Evolutionary conservation across 2,888 invertebrate species (phyloP), one percentile per base, ranked within the genome.

Genomic region (Brenthis ino): DNA sequence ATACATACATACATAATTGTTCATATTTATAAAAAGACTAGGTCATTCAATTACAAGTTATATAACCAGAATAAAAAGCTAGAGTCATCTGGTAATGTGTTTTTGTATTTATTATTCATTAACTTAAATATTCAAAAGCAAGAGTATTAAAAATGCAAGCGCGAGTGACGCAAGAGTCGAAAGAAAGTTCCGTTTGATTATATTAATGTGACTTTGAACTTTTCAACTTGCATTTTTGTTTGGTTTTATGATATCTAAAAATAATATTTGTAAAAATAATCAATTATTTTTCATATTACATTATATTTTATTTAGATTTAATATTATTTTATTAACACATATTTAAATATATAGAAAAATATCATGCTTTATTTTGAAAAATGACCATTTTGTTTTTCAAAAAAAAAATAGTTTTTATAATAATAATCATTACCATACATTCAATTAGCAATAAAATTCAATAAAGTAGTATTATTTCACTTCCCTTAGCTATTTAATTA

Each of bases 121-220:
- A 43, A 53, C 20, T 53, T 64, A 64, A 67, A 69, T 70, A 72
- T 70, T 70, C 70, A 64, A 58, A 72, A 58, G 64, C 66, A 58
- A 71, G 68, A 66, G 58, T 65, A 70, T 69, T 69, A 58, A 64
- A 70, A 68, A 65, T 53, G 51, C 53, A 64, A 53, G 43, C 33
- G 50, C 64, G 57, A 51, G 53, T 74, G 70, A 72, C 65, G 72
- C 58, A 72, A 72, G 61, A 69, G 57, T 24, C 50, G 24, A 57
- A 72, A 65, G 70, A 71, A 71, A 71, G 69, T 71, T 71, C 13
- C 54, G 70, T 70, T 64, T 67, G 37, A 63, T 69, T 61, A 50
- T 68, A 58, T 66, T 66, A 56, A 67, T 63, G 54, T 67, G 61
- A 63, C 37, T 65, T 67, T 69, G 57, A 67, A 67, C 48, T 65